Percentiles rank a stretch among this genome's conserved stretches.
These are phyloP conservation scores for Ceratosolen solmsi DNA, from an alignment of 1,140 invertebrate species.

Conservation along the genomic window DNA sequence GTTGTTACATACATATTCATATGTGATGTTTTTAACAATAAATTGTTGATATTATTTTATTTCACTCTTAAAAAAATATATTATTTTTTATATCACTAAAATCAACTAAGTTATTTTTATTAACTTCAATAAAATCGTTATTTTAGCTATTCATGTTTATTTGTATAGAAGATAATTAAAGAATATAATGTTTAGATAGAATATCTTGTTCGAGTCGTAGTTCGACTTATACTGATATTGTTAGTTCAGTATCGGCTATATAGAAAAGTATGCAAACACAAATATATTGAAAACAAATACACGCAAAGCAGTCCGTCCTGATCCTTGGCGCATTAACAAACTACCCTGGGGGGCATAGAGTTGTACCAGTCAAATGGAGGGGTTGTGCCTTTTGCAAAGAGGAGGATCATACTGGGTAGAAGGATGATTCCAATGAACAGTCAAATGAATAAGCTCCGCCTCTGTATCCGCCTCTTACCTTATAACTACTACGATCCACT, in stretches of 20 bases:
- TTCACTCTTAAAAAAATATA: neutral
- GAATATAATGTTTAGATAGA: neutral
- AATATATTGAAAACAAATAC: conserved; percentile 25
- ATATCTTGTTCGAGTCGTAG: conserved; percentile 24
- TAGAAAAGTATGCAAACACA: conserved; percentile 27
- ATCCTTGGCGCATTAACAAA: neutral
- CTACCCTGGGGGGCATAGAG: conserved; percentile 35
- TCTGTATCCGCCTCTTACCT: conserved; percentile 26
- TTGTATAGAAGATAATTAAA: neutral
- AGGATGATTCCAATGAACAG: conserved; percentile 24
- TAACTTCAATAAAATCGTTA: neutral
- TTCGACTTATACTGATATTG: conserved; percentile 35
- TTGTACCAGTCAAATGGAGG: conserved; percentile 21
- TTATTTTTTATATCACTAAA: neutral
- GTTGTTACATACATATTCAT: neutral
- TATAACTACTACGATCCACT: neutral
- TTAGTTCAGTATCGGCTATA: conserved; percentile 1
- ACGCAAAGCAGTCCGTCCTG: conserved; percentile 29
- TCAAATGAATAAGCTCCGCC: conserved; percentile 38
- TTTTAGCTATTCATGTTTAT: neutral
- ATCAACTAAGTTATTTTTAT: neutral
- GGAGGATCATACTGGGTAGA: conserved; percentile 33
- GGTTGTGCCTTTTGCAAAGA: conserved; percentile 37
- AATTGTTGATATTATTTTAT: neutral
- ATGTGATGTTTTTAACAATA: neutral